phyloP scores from a whole-genome alignment of 2,113 vertebrate genomes.

The Lasiurus borealis region DNA sequence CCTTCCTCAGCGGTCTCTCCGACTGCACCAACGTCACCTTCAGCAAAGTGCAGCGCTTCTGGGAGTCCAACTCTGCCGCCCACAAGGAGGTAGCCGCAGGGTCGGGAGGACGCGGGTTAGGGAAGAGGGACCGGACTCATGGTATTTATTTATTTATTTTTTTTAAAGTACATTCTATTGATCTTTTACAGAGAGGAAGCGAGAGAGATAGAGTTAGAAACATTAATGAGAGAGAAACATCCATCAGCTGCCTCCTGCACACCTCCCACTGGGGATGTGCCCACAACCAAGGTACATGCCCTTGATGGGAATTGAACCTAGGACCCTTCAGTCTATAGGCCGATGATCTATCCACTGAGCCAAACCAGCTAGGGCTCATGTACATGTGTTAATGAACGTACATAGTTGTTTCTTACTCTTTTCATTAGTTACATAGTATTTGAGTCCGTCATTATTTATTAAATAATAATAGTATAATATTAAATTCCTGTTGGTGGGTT shows the following conservation, averaged over 20 bases:
- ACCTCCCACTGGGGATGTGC: no score
- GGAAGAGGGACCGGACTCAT: no score
- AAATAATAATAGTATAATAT: not conserved
- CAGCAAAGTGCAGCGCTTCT: constrained; percentile 96
- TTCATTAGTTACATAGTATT: not conserved
- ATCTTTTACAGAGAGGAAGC: no score
- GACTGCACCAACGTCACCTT: constrained; percentile 98
- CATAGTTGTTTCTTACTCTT: not conserved
- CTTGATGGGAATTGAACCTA: no score
- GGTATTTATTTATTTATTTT: no score
- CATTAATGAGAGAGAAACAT: no score
- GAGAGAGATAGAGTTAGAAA: no score
- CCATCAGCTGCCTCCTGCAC: no score
- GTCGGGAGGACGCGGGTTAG: not conserved
- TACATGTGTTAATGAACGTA: not conserved
- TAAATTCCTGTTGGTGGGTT: not conserved
- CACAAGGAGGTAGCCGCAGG: constrained; percentile 94
- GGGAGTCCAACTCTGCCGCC: constrained; percentile 96
- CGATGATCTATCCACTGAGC: no score
- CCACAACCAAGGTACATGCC: no score
- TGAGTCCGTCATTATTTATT: not conserved
- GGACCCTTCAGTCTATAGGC: no score
- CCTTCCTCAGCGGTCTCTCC: constrained; percentile 96
- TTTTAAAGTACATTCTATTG: no score
- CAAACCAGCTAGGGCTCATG: not conserved